Conservation (phyloP, 37 sponge, comb jelly and placozoan genomes). For the Halichondria panicea region DNA sequence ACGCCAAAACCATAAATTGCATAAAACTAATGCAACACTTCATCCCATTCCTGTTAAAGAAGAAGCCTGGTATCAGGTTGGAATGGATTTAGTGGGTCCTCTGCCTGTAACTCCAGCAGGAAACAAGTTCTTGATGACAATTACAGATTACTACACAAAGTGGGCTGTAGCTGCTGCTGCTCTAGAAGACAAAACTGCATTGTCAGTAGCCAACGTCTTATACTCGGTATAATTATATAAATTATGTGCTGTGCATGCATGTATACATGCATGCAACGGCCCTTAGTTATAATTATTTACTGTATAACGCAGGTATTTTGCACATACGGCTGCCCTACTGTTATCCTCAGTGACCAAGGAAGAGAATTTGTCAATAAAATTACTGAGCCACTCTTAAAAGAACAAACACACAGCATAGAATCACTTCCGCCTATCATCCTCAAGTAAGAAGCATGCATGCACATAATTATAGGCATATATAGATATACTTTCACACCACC, state of each 20-base stretch:
- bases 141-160: slow-evolving; percentile 50
- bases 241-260: not conserved
- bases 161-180: slow-evolving; percentile 52
- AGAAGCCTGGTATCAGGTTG: slow-evolving; percentile 38
- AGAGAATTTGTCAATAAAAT: slow-evolving; percentile 47
- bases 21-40: slow-evolving; percentile 15
- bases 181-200: slow-evolving; percentile 33
- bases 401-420: slow-evolving; percentile 25
- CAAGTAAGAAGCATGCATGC: slow-evolving; percentile 17
- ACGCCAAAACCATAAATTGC: slow-evolving; percentile 5
- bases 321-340: slow-evolving; percentile 22
- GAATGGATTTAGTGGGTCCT: slow-evolving; percentile 44
- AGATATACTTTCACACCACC: not conserved
- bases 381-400: slow-evolving; percentile 9
- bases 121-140: slow-evolving; percentile 27
- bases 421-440: slow-evolving; percentile 33
- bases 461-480: not conserved
- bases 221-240: slow-evolving; percentile 17
- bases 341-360: slow-evolving; percentile 33
- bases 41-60: slow-evolving; percentile 30
- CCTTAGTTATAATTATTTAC: no score
- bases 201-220: slow-evolving; percentile 16
- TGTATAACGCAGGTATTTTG: slow-evolving; percentile 8
- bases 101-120: slow-evolving; percentile 19
- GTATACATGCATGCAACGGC: not conserved